Conservation (phyloP, 2,888 invertebrate species). For the Sepiola atlantica region DNA sequence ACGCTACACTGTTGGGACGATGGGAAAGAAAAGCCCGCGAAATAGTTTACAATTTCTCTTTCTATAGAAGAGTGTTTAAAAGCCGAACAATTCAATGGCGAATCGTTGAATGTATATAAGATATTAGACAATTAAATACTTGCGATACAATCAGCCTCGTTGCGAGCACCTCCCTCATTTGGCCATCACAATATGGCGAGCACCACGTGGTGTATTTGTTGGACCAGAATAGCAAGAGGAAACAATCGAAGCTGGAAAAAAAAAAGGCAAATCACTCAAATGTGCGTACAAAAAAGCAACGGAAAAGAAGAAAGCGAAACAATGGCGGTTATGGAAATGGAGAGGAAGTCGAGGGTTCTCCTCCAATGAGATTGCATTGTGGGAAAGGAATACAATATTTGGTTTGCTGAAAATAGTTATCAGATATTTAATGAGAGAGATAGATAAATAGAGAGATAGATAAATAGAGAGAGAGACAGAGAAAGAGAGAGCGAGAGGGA, state of each 20-base stretch:
- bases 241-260: neutral
- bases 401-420: neutral
- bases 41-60: neutral
- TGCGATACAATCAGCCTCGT: neutral
- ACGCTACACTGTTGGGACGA: neutral
- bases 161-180: neutral
- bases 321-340: neutral
- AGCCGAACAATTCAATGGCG: neutral
- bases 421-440: neutral
- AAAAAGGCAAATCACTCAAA: neutral
- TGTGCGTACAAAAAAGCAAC: neutral
- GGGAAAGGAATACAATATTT: neutral
- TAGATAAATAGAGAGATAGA: too few species aligned
- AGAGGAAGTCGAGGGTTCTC: neutral
- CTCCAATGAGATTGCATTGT: neutral
- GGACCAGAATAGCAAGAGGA: neutral
- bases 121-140: slow-evolving; percentile 12
- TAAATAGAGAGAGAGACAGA: neutral
- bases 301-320: neutral
- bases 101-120: slow-evolving; percentile 8
- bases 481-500: neutral
- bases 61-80: neutral
- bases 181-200: neutral
- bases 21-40: neutral
- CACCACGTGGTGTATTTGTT: neutral